Evolutionary conservation across 1,140 invertebrate species (phyloP), one percentile per base, ranked within the genome.

Genomic region (Leptoteleia sp.): DNA sequence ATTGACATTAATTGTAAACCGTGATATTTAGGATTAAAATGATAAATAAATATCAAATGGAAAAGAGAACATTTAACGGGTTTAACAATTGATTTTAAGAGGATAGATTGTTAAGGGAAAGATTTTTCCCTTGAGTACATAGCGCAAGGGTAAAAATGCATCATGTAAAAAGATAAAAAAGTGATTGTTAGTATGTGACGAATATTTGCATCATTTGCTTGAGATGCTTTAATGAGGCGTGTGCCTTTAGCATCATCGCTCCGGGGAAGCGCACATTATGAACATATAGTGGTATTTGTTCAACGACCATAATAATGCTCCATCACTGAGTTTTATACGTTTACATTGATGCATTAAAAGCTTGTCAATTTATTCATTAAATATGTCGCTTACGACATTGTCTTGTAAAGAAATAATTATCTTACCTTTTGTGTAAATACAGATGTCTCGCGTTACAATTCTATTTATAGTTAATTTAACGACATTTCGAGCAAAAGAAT

Each of bases 171-270:
- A 57, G 59, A 37, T 59, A 67, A 67, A 67, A 54, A 76, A 64
- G 38, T 47, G 47, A 79, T 64, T 77, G 54, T 43, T 40, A 40
- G 38, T 57, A 54, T 79, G 75, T 81, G 77, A 82, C 54, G 59
- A 79, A 79, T 76, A 71, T 80, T 73, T 72, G 54, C 71, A 82
- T 82, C 70, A 81, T 83, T 83, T 76, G 54, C 61, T 55, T 45
- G 54, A 47, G 40, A 47, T 40, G 75, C 38, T 68, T 84, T 84
- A 83, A 85, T 79, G 81, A 84, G 80, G 59, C 76, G 61, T 80
- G 75, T 80, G 79, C 71, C 71, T 67, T 61, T 68, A 38, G 64
- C 45, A 59, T 76, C 47, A 48, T 76, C 55, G 50, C 64, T 75
- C 22, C 50, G 54, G 40, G 31, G 76, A 54, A 65, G 52, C 37